Evolutionary conservation across 2,888 invertebrate species (phyloP).

Genomic region (Acronicta alni): DNA sequence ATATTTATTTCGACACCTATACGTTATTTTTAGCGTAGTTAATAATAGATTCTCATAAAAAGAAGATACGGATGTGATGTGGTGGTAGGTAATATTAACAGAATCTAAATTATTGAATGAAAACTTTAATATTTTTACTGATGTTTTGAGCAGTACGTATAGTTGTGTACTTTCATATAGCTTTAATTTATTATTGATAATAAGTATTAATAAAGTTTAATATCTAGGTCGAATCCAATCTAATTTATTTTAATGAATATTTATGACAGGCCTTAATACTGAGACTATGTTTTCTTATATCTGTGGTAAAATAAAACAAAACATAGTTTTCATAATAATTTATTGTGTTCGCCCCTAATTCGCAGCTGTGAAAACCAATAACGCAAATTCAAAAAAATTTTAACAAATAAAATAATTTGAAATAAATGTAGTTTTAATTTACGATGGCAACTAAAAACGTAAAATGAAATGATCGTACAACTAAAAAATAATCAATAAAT

Average conservation of each 20-base stretch:
- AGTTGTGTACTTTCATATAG: slow-evolving; percentile 4
- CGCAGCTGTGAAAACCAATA: slow-evolving; percentile 49
- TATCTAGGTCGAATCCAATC: slow-evolving; percentile 6
- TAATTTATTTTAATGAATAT: slow-evolving; percentile 6
- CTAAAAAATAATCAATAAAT: slow-evolving; percentile 29
- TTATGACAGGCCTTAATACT: slow-evolving; percentile 16
- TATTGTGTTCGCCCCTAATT: slow-evolving; percentile 53
- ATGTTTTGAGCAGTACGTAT: background rate
- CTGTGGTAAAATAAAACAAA: slow-evolving; percentile 63
- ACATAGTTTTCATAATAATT: slow-evolving; percentile 50
- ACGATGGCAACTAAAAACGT: slow-evolving; percentile 34
- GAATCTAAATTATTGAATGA: too few species aligned
- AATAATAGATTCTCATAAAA: too few species aligned
- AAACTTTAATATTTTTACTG: background rate
- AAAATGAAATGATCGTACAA: slow-evolving; percentile 40
- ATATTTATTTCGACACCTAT: too few species aligned
- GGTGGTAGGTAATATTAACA: too few species aligned
- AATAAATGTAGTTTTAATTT: slow-evolving; percentile 18
- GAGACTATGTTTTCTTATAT: slow-evolving; percentile 26
- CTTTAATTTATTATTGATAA: slow-evolving; percentile 31
- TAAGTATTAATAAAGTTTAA: slow-evolving; percentile 26
- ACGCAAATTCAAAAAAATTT: slow-evolving; percentile 32
- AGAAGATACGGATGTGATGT: too few species aligned
- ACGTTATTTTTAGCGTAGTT: too few species aligned
- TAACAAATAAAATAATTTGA: slow-evolving; percentile 49